A percentile compares a stretch with the other conserved stretches of the same genome.
phyloP scores from a whole-genome alignment of 2,797 vertebrate species.

The Spinus pinus region DNA sequence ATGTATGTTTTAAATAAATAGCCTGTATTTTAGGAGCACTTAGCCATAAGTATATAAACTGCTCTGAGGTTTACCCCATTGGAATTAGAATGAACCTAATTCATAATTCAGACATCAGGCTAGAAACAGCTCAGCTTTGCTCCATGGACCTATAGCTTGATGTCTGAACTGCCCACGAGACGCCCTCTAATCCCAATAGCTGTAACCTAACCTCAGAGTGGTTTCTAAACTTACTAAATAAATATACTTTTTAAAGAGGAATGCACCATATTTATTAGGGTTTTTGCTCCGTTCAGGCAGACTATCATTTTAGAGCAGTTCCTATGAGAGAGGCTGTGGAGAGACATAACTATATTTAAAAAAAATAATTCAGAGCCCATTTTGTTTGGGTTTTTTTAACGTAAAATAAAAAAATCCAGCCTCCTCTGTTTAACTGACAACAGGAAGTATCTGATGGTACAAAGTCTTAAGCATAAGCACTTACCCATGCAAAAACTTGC shows the following conservation, averaged over 20 bases:
- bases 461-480: not conserved
- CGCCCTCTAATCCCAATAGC: slow-evolving; percentile 67
- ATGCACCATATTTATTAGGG: slow-evolving; percentile 50
- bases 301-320: slow-evolving; percentile 39
- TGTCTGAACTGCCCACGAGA: slow-evolving; percentile 57
- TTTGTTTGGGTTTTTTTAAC: not conserved
- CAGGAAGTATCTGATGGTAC: not conserved
- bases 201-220: slow-evolving; percentile 66
- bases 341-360: not conserved
- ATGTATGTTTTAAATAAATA: slow-evolving; percentile 71
- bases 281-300: slow-evolving; percentile 30
- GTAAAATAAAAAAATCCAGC: not conserved
- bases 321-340: slow-evolving; percentile 19
- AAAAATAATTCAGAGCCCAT: not conserved
- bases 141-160: slow-evolving; percentile 41
- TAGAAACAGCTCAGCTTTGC: slow-evolving; percentile 30
- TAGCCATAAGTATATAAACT: slow-evolving; percentile 63
- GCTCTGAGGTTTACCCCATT: slow-evolving; percentile 64
- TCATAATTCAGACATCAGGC: slow-evolving; percentile 64
- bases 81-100: slow-evolving; percentile 70
- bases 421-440: not conserved
- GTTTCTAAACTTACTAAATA: slow-evolving; percentile 65
- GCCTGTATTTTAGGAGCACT: slow-evolving; percentile 66
- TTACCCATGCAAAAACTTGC: not conserved
- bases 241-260: slow-evolving; percentile 60